Percentiles rank a stretch among this genome's conserved stretches.
phyloP scores from a whole-genome alignment of 2,797 vertebrate species.

The Coluber constrictor region DNA sequence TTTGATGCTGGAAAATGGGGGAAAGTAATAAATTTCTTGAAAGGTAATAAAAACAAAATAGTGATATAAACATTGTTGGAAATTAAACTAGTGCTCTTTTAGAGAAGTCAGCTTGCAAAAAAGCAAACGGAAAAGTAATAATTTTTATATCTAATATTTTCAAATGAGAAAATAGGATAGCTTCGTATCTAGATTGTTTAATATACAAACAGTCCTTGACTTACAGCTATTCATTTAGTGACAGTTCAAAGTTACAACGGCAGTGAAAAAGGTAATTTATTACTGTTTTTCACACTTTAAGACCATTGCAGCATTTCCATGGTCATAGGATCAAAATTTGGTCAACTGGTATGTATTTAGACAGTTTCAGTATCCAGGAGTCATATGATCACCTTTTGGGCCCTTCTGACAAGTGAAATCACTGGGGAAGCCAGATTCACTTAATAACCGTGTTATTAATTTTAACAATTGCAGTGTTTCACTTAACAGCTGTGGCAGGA shows the following conservation, averaged over 20 bases:
- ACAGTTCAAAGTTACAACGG: not conserved
- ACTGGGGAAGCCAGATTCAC: not conserved
- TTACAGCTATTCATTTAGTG: not conserved
- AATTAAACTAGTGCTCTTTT: not conserved
- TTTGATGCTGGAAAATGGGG: conserved; percentile 97
- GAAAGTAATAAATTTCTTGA: conserved; percentile 89
- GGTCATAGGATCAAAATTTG: not conserved
- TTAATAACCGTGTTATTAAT: not conserved
- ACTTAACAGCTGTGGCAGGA: not conserved
- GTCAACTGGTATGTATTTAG: not conserved
- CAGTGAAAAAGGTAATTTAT: not conserved
- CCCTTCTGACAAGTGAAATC: not conserved
- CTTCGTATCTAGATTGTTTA: not conserved
- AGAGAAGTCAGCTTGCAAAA: not conserved
- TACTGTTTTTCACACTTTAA: not conserved
- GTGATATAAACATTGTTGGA: not conserved
- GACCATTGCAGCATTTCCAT: not conserved
- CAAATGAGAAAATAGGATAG: not conserved
- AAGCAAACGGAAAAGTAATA: not conserved
- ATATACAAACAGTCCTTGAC: not conserved
- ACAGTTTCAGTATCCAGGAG: not conserved
- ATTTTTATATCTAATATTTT: not conserved
- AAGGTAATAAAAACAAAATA: conserved; percentile 75
- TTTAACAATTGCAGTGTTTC: not conserved
- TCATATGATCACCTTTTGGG: not conserved